Base-by-base conservation (phyloP, 2,888 invertebrate genomes). In the Eubasilissa splendida region DNA sequence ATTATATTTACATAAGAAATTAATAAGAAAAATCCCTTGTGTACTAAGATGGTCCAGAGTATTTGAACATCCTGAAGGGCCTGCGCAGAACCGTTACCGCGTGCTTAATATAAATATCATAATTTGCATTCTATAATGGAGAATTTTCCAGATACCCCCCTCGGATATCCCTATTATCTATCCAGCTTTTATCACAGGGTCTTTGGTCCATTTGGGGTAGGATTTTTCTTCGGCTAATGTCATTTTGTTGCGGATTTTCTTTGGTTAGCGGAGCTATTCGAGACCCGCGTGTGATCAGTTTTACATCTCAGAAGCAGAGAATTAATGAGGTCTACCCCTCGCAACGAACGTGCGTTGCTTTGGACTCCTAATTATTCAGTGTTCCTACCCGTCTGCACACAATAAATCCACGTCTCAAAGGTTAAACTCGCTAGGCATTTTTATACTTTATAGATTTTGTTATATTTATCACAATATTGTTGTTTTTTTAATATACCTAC, bases 51-150 rank as follows among this genome's bases (percentile, higher is more conserved):
- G 65, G 33, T 33, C 11, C 52, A 10, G n/a, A 42, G 33, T 58
- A 56, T 33, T 11, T 33, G 33, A 42, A 33, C 12, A 56, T 56
- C 50, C 7, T 52, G 10, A 14, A 74, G 14, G 58, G 53, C 65
- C 56, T 76, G 60, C 22, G 66, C 42, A 53, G 10, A 56, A 66
- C 65, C 65, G 54, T 76, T 65, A 73, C 59, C 73, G 56, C 70
- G 60, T 81, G 56, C 77, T 75, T 77, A 82, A 82, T 82, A 79
- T 82, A 80, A 82, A 80, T 82, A 77, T 80, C 73, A 58, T 66
- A 79, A 83, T 83, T 83, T 81, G 81, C 83, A 83, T 83, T 81
- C 79, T 83, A 75, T 81, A 83, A 83, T 83, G 78, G 82, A 70
- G 71, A 56, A 56, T 73, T 14, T 22, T 65, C 66, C 42, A 42